Evolutionary conservation across 2,888 invertebrate genomes (phyloP), one percentile per base, ranked within the genome.

Genomic region (Torymus tubicola): DNA sequence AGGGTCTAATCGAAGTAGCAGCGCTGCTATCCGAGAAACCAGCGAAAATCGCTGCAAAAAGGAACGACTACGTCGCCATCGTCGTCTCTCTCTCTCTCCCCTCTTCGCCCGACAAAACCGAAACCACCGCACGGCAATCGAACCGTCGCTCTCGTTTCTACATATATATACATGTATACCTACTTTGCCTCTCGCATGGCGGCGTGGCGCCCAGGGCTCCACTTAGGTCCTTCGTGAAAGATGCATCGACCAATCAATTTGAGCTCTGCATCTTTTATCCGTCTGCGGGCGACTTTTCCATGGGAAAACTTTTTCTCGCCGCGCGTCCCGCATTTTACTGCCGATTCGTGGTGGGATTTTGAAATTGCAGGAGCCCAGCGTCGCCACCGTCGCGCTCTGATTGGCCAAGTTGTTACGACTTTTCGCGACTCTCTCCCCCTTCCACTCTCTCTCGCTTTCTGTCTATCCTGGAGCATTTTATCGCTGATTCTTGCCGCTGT

Each of bases 231-330:
- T 63, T 71, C 67, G 60, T 87, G 74, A 86, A 87, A 86, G 84
- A 87, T 87, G 85, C 86, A 87, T 83, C 75, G 84, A 78, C 81
- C 86, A 83, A 86, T 86, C 86, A 85, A 86, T 86, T 82, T 84
- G 71, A 74, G 16, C 60, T 58, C 16, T 82, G 82, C 81, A 83
- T 81, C 75, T 81, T 81, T 84, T 80, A 83, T 83, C 52, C 57
- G 12, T 42, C 31, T 31, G 16, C 64, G 11, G 21, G 53, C 31
- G 71, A 78, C 74, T 76, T 50, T 81, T 64, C 65, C 70, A 58
- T 50, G 65, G n/a, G 21, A 78, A 79, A 83, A 83, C 64, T 73
- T 81, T 78, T 12, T 68, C 64, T 61, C 53, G 52, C 16, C 13
- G 12, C 77, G 55, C 67, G 63, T 58, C 14, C 65, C 58, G 24